Percentiles rank a stretch among this genome's conserved stretches.
Conservation (phyloP, 2,113 vertebrate species). For the Propithecus coquereli region DNA sequence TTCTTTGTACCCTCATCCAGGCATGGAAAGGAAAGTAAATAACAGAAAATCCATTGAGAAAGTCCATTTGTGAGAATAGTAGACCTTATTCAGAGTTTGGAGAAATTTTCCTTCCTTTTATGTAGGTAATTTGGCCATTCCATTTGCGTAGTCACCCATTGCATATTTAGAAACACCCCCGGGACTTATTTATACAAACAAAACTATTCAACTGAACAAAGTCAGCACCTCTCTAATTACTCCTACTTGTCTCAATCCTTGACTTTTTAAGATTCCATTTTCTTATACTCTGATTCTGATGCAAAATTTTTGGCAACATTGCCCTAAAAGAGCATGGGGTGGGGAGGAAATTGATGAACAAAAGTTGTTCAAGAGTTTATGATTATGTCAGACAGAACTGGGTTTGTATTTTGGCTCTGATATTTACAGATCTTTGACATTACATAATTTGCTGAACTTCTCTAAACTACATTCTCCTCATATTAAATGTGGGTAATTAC, state of each 20-base stretch:
- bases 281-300: not conserved
- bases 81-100: not conserved
- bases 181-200: not conserved
- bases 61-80: not conserved
- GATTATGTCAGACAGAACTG: not conserved
- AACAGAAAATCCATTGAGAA: not conserved
- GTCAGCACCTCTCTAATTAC: not conserved
- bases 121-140: accelerated
- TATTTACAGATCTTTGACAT: not conserved
- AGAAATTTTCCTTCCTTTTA: not conserved
- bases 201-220: not conserved
- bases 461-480: not conserved
- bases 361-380: not conserved
- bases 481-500: not conserved
- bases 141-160: not conserved
- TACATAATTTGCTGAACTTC: not conserved
- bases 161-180: not conserved
- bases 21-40: not conserved
- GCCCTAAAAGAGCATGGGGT: not conserved
- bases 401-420: not conserved
- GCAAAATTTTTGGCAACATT: not conserved
- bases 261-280: not conserved
- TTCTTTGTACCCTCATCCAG: not conserved
- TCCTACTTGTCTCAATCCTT: not conserved
- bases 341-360: not conserved